phyloP scores from a whole-genome alignment of 2,888 invertebrate genomes.

The Hirtodrosophila confusa region DNA sequence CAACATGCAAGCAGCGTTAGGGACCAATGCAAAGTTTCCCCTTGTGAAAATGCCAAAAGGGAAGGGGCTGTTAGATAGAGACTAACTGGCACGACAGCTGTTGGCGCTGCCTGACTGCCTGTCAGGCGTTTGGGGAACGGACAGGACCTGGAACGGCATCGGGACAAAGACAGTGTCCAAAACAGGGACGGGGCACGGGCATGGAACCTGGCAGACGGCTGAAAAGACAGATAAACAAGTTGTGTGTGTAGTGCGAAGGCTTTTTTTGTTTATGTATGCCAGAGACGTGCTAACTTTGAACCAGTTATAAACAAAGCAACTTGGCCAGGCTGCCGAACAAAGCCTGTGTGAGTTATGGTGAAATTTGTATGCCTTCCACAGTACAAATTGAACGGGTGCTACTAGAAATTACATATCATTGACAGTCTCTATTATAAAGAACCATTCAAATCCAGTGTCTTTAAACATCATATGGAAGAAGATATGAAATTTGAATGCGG shows the following conservation, averaged over 20 bases:
- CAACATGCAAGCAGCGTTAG: slow-evolving; percentile 34
- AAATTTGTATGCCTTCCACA: slow-evolving; percentile 71
- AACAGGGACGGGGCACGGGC: slow-evolving; percentile 20
- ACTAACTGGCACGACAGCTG: slow-evolving; percentile 66
- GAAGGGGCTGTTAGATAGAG: slow-evolving; percentile 47
- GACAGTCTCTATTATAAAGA: slow-evolving; percentile 1
- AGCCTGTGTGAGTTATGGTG: slow-evolving; percentile 54
- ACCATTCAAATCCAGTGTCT: slow-evolving; percentile 8
- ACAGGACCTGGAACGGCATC: slow-evolving; percentile 50
- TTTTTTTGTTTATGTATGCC: slow-evolving; percentile 56
- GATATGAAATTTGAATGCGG: slow-evolving; percentile 6
- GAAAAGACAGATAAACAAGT: slow-evolving; percentile 70
- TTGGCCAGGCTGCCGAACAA: slow-evolving; percentile 32
- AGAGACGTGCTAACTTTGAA: slow-evolving; percentile 76
- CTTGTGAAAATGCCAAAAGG: slow-evolving; percentile 4
- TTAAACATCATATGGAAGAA: slow-evolving; percentile 20
- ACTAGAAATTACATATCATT: slow-evolving; percentile 42
- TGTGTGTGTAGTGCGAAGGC: slow-evolving; percentile 20
- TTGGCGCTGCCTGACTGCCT: slow-evolving; percentile 55
- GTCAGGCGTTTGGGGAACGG: slow-evolving; percentile 34
- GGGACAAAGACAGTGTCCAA: slow-evolving; percentile 32
- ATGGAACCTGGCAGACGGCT: slow-evolving; percentile 52
- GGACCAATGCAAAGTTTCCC: slow-evolving; percentile 6
- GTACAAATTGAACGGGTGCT: slow-evolving; percentile 47
- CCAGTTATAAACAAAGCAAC: slow-evolving; percentile 72